Evolutionary conservation across 1,140 invertebrate genomes (phyloP), one percentile per base, ranked within the genome.

Genomic region (Cyphomyrmex costatus): DNA sequence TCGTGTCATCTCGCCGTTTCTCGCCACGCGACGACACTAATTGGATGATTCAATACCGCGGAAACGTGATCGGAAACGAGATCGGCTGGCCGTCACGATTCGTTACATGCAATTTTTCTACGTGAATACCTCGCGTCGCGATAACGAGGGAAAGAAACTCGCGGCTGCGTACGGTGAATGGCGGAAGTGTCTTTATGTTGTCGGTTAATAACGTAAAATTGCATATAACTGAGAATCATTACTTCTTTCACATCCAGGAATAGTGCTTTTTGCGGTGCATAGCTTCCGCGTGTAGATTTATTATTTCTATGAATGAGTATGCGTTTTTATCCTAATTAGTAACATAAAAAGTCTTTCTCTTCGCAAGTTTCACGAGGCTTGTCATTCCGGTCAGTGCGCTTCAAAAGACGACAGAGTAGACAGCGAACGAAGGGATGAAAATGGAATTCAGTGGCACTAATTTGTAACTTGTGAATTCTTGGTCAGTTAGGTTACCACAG

Each of bases 11-110:
- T 84, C 86, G 86, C 63, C 66, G 86, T 92, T 92, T 89, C 89
- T 89, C 87, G 80, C 89, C 78, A 86, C 77, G 76, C 83, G 83
- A 82, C 74, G 86, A 89, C 79, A 78, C 88, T 92, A 93, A 92
- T 92, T 91, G 90, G 83, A 88, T 90, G 92, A 92, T 93, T 93
- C 92, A 93, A 93, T 93, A 94, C 92, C 91, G 90, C 90, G 80
- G 84, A 91, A 93, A 94, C 93, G 93, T 94, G 93, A 93, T 92
- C 91, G 89, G 92, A 93, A 93, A 92, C 78, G 85, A 79, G 87
- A 92, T 92, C 78, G 68, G 83, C 88, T 27, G 71, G 87, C 49
- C 85, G 85, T 76, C 79, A 78, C 87, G 89, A 92, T 92, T 92
- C 92, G 89, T 92, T 93, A 91, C 91, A 89, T 87, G 77, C 77